phyloP scores from a whole-genome alignment of 2,797 vertebrate genomes.

The Anniella stebbinsi region DNA sequence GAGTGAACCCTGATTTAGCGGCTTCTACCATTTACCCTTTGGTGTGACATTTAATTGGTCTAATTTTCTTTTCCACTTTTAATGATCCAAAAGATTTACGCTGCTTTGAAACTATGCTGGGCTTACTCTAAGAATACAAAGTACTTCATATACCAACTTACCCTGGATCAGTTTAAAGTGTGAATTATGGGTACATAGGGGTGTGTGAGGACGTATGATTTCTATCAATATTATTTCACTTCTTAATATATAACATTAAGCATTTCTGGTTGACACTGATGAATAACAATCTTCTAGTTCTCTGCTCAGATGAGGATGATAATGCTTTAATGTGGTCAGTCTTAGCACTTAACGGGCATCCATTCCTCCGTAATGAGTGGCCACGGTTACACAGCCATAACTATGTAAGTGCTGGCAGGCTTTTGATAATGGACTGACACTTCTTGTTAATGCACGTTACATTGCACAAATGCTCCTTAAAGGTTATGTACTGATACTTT shows the following conservation, averaged over 20 bases:
- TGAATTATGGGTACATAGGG: not conserved
- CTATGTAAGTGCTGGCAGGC: not conserved
- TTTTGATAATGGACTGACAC: not conserved
- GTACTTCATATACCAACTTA: constrained; percentile 17
- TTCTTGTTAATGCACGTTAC: constrained; percentile 8
- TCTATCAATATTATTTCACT: constrained; percentile 8
- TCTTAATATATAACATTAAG: constrained; percentile 19
- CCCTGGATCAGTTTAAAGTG: rapidly evolving
- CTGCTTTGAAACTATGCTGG: not conserved
- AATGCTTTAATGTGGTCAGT: not conserved
- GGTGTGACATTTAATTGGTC: constrained; percentile 23
- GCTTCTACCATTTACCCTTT: constrained; percentile 12
- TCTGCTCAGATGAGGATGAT: not conserved
- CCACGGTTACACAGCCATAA: not conserved
- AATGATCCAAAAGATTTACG: constrained; percentile 3
- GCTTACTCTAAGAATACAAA: not conserved
- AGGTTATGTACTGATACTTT: not conserved
- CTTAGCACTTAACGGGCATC: not conserved
- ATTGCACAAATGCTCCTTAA: not conserved
- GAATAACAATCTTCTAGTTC: not conserved
- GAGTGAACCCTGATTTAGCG: not conserved
- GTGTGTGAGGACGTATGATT: constrained; percentile 8
- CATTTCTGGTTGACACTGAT: constrained; percentile 24
- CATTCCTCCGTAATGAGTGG: not conserved
- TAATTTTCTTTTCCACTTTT: constrained; percentile 29